These are phyloP conservation scores for Tetranychus truncatus DNA, from an alignment of 2,888 invertebrate species.

Conservation along the genomic window DNA sequence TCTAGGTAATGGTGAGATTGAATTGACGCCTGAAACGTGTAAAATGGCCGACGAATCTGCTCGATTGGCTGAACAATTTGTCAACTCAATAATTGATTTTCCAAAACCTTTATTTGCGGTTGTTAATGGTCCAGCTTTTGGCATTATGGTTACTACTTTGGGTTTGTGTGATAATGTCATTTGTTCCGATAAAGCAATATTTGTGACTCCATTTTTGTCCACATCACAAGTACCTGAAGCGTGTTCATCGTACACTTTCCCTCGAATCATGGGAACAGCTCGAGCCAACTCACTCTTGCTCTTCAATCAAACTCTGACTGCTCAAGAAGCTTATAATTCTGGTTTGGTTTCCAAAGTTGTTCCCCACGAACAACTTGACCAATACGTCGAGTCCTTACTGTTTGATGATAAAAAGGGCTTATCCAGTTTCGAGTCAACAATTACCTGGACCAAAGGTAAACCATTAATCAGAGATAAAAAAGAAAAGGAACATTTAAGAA, in stretches of 20 bases:
- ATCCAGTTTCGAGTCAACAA: neutral
- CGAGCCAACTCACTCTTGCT: slow-evolving; percentile 41
- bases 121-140: slow-evolving; percentile 85
- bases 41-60: slow-evolving; percentile 31
- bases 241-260: slow-evolving; percentile 67
- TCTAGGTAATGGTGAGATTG: neutral
- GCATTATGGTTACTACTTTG: slow-evolving; percentile 65
- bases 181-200: slow-evolving; percentile 69
- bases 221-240: slow-evolving; percentile 74
- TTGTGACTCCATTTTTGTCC: slow-evolving; percentile 66
- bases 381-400: slow-evolving; percentile 35
- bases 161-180: slow-evolving; percentile 72
- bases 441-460: slow-evolving; percentile 37
- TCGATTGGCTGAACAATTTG: slow-evolving; percentile 33
- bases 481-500: slow-evolving; percentile 41
- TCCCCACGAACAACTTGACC: slow-evolving; percentile 44
- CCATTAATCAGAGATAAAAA: slow-evolving; percentile 43
- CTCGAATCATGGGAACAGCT: slow-evolving; percentile 51
- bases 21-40: slow-evolving; percentile 28
- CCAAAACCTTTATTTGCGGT: slow-evolving; percentile 69
- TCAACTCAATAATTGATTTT: slow-evolving; percentile 59
- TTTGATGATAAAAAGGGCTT: slow-evolving; percentile 16
- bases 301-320: slow-evolving; percentile 56
- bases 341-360: slow-evolving; percentile 63
- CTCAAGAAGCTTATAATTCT: slow-evolving; percentile 53